Conservation (phyloP, 2,113 vertebrate genomes). For the Lucifuga dentata region DNA sequence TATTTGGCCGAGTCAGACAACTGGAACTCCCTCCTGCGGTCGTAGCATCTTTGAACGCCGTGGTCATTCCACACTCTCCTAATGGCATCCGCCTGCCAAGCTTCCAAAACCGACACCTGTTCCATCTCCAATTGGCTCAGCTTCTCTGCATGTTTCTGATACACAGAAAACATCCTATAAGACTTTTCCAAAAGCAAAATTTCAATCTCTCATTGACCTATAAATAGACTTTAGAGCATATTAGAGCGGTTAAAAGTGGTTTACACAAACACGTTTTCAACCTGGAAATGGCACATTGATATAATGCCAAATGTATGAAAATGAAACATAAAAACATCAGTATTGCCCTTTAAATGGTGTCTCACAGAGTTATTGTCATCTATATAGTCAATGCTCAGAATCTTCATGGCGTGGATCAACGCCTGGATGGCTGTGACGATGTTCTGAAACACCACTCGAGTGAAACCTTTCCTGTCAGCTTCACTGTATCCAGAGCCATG, state of each 20-base stretch:
- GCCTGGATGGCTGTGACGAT: constrained; percentile 85
- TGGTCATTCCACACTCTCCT: constrained; percentile 86
- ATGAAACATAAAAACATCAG: background rate
- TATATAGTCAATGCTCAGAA: constrained; percentile 80
- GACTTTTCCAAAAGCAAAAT: background rate
- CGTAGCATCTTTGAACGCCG: constrained; percentile 86
- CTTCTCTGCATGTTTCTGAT: constrained; percentile 79
- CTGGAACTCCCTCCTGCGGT: constrained; percentile 85
- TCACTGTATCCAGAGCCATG: constrained; percentile 89
- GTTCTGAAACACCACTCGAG: constrained; percentile 87
- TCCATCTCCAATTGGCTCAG: constrained; percentile 79
- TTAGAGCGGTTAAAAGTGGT: background rate
- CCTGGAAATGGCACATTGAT: too few species aligned
- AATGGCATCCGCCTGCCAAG: constrained; percentile 83
- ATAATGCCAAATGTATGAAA: too few species aligned
- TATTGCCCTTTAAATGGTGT: background rate
- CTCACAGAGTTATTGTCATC: constrained; percentile 85
- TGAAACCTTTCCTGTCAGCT: constrained; percentile 84
- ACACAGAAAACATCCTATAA: constrained; percentile 34
- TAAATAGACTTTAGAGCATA: constrained; percentile 8
- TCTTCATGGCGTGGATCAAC: constrained; percentile 85
- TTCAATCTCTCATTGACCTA: constrained; percentile 1
- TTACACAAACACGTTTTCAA: background rate
- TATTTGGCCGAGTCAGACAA: constrained; percentile 89
- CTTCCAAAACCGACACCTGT: constrained; percentile 71